Percentiles rank a stretch among this genome's conserved stretches.
phyloP scores from a whole-genome alignment of 1,140 invertebrate species.

The Meloidogyne exigua region DNA sequence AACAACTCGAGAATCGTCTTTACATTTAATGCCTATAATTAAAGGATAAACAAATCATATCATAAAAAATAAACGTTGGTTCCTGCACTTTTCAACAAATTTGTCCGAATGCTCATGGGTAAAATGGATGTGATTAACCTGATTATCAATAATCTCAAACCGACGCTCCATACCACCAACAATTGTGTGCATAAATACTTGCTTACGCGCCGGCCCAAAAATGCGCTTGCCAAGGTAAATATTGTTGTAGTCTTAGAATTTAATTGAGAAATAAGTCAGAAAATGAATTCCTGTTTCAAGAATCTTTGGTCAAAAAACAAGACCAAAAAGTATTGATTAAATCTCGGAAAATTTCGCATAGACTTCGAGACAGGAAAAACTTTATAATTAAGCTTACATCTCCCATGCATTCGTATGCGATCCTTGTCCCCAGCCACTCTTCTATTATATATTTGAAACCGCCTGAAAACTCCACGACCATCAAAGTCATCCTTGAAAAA shows the following conservation, averaged over 20 bases:
- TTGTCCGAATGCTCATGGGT: slow-evolving; percentile 52
- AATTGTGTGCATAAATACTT: slow-evolving; percentile 51
- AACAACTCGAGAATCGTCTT: slow-evolving; percentile 53
- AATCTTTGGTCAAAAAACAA: background rate
- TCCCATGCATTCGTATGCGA: slow-evolving; percentile 53
- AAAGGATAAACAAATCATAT: slow-evolving; percentile 19
- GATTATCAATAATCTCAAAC: slow-evolving; percentile 61
- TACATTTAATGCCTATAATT: slow-evolving; percentile 51
- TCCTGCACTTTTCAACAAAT: slow-evolving; percentile 55
- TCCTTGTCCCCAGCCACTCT: slow-evolving; percentile 45
- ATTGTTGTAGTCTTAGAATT: slow-evolving; percentile 58
- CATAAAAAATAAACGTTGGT: slow-evolving; percentile 33
- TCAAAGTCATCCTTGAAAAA: slow-evolving; percentile 49
- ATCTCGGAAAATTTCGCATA: too few relatives aligned
- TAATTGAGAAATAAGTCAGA: slow-evolving; percentile 1
- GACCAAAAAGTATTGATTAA: background rate
- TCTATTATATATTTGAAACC: slow-evolving; percentile 47
- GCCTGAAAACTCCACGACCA: slow-evolving; percentile 33
- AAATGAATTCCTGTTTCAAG: background rate
- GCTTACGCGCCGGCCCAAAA: slow-evolving; percentile 58
- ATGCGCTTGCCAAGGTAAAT: slow-evolving; percentile 59
- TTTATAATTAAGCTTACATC: slow-evolving; percentile 34
- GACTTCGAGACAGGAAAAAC: background rate
- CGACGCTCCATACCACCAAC: slow-evolving; percentile 58
- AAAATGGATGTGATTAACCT: slow-evolving; percentile 61